A percentile compares a stretch with the other conserved stretches of the same genome.
These are phyloP conservation scores for Halocynthia roretzi DNA, from an alignment of 23 tunicate genomes.

Conservation along the genomic window DNA sequence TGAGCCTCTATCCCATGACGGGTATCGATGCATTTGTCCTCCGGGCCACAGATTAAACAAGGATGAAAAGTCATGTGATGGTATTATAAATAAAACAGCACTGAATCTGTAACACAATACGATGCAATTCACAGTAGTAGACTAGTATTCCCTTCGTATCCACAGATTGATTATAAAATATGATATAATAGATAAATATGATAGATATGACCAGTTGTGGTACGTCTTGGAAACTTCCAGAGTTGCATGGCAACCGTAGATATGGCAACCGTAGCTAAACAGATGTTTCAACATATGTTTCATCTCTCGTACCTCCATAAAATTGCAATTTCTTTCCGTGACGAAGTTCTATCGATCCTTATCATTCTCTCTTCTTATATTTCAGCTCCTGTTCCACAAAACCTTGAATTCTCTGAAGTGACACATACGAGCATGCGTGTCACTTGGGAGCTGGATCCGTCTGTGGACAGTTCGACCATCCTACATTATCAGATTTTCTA, in stretches of 20 bases:
- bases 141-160: no score
- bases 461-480: not conserved
- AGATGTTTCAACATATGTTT: no score
- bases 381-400: not conserved
- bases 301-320: no score
- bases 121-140: no score
- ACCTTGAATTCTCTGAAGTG: slow-evolving; percentile 10
- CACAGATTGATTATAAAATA: no score
- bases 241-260: no score
- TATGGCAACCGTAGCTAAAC: not conserved
- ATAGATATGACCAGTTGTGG: no score
- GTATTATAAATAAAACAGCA: not conserved
- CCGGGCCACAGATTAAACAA: not conserved
- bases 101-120: no score
- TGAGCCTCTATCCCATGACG: not conserved
- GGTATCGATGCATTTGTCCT: slow-evolving; percentile 5
- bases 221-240: no score
- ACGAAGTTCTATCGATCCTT: not conserved
- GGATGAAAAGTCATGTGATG: not conserved
- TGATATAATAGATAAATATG: no score
- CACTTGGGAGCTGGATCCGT: slow-evolving; percentile 23
- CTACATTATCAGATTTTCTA: slow-evolving; percentile 23
- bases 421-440: slow-evolving; percentile 51
- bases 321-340: no score
- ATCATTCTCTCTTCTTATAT: not conserved